phyloP scores from a whole-genome alignment of 2,888 invertebrate genomes.

The Aphodius sticticus region DNA sequence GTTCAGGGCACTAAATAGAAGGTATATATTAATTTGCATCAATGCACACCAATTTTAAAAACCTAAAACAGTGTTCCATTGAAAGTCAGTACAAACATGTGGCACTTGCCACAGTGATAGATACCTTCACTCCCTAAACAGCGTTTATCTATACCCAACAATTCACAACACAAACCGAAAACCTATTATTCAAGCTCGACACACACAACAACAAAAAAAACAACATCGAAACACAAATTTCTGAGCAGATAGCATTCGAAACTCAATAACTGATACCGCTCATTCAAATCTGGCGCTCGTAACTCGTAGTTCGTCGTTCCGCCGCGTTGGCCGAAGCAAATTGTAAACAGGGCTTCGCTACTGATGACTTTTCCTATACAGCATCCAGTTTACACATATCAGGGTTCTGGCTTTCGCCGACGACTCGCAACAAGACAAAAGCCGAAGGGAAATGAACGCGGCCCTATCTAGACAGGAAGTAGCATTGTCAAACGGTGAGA shows the following conservation, averaged over 20 bases:
- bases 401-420: not conserved
- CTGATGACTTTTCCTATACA: slow-evolving; percentile 26
- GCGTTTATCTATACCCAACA: too few relatives aligned
- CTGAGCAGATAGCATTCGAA: not conserved
- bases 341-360: not conserved
- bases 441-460: slow-evolving; percentile 55
- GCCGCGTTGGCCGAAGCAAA: not conserved
- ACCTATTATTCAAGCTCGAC: not conserved
- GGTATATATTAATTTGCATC: too few relatives aligned
- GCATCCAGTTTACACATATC: slow-evolving; percentile 6
- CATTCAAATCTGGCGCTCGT: not conserved
- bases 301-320: not conserved
- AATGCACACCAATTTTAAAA: too few relatives aligned
- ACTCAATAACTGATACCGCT: not conserved
- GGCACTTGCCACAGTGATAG: too few relatives aligned
- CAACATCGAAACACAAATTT: not conserved
- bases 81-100: too few relatives aligned
- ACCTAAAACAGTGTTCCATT: too few relatives aligned
- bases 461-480: slow-evolving; percentile 55
- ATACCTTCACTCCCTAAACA: too few relatives aligned
- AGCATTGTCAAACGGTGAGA: slow-evolving; percentile 49
- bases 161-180: too few relatives aligned
- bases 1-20: too few relatives aligned
- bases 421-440: slow-evolving; percentile 50
- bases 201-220: not conserved